Conservation (phyloP, 2,797 vertebrate genomes). For the Coregonus ussuriensis region DNA sequence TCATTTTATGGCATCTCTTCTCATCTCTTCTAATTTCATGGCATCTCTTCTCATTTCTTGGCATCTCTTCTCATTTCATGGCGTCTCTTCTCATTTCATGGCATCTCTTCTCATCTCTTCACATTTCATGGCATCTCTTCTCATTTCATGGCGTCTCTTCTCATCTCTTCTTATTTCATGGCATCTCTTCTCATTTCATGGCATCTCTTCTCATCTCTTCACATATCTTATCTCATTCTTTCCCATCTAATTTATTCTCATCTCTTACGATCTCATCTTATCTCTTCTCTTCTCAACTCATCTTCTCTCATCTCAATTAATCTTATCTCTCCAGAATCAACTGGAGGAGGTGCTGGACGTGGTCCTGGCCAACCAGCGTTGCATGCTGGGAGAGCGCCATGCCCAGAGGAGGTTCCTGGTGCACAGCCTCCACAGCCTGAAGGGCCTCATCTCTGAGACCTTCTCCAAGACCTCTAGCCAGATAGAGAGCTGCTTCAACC, state of each 20-base stretch:
- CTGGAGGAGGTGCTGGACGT: conserved; percentile 89
- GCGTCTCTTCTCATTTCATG: too few species aligned
- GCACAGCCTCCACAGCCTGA: conserved; percentile 80
- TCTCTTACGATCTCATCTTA: conserved; percentile 43
- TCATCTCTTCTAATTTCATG: too few species aligned
- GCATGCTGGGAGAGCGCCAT: conserved; percentile 82
- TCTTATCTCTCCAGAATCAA: conserved; percentile 63
- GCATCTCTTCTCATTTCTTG: too few species aligned
- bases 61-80: too few species aligned
- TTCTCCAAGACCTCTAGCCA: conserved; percentile 77
- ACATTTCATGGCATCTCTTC: too few species aligned
- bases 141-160: too few species aligned
- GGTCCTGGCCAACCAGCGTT: conserved; percentile 85
- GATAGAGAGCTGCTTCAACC: conserved; percentile 78
- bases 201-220: background rate
- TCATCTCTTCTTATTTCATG: too few species aligned
- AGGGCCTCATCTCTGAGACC: conserved; percentile 76
- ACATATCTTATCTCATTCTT: background rate
- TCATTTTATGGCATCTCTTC: too few species aligned
- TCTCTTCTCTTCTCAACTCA: too few species aligned
- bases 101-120: too few species aligned
- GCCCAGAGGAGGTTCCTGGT: conserved; percentile 84
- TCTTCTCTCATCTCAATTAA: too few species aligned
- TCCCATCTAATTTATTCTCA: background rate
- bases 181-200: too few species aligned